phyloP scores from a whole-genome alignment of 2,888 invertebrate species.

The Parnassius orleans region DNA sequence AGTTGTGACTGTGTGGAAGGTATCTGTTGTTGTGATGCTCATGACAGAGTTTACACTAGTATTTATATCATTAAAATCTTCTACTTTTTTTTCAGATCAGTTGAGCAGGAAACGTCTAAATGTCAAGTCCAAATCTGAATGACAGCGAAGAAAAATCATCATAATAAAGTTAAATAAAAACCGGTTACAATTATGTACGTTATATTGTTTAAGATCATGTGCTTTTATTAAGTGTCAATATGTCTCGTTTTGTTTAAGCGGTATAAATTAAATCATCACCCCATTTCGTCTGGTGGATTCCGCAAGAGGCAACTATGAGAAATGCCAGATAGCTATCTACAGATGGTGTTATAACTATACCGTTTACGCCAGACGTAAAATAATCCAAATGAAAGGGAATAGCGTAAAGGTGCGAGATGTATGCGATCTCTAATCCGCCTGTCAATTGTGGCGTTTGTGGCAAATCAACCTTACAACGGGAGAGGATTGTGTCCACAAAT shows the following conservation, averaged over 20 bases:
- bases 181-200: conserved; percentile 16
- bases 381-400: too few species aligned
- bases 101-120: conserved; percentile 18
- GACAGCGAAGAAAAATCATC: conserved; percentile 6
- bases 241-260: background rate
- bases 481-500: too few species aligned
- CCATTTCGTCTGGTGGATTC: too few species aligned
- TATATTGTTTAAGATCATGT: background rate
- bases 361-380: too few species aligned
- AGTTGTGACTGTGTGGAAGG: conserved; percentile 54
- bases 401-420: too few species aligned
- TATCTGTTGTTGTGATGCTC: conserved; percentile 46
- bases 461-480: too few species aligned
- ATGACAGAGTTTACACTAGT: conserved; percentile 30
- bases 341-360: too few species aligned
- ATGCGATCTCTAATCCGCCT: too few species aligned
- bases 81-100: conserved; percentile 18
- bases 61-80: conserved; percentile 47
- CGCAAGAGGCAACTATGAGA: too few species aligned
- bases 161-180: conserved; percentile 11
- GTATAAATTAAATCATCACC: background rate
- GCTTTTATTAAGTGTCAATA: background rate
- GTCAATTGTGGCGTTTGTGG: too few species aligned
- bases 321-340: too few species aligned
- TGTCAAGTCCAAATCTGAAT: conserved; percentile 22